Percentiles rank a stretch among this genome's conserved stretches.
Evolutionary conservation across 2,797 vertebrate species (phyloP).

Genomic region (Anas flavirostris): DNA sequence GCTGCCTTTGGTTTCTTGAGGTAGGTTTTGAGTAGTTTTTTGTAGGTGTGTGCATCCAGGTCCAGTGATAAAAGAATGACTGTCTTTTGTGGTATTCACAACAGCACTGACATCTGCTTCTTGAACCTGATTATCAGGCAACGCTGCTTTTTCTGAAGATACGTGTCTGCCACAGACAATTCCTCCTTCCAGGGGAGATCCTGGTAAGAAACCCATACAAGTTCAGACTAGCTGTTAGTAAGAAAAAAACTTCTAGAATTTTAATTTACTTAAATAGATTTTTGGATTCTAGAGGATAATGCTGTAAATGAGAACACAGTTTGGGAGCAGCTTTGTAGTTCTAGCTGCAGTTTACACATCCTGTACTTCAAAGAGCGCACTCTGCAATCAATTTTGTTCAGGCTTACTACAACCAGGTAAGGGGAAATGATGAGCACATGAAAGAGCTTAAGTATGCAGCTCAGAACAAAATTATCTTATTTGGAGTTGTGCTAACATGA

Average conservation of each 20-base stretch:
- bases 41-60: background rate
- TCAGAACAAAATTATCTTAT: background rate
- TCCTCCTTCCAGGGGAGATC: conserved; percentile 27
- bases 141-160: rapidly evolving
- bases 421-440: too few relatives aligned
- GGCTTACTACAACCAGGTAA: background rate
- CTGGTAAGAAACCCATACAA: background rate
- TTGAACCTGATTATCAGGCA: rapidly evolving
- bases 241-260: background rate
- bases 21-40: background rate
- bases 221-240: background rate
- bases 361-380: background rate
- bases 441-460: background rate
- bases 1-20: conserved; percentile 44
- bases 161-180: background rate
- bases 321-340: background rate
- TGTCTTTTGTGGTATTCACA: rapidly evolving
- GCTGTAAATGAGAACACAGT: background rate
- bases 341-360: background rate
- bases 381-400: background rate
- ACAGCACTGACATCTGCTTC: background rate
- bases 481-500: background rate
- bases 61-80: rapidly evolving
- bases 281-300: background rate
- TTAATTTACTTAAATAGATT: background rate